phyloP scores from a whole-genome alignment of 1,140 invertebrate species.

The Drosophila truncata region DNA sequence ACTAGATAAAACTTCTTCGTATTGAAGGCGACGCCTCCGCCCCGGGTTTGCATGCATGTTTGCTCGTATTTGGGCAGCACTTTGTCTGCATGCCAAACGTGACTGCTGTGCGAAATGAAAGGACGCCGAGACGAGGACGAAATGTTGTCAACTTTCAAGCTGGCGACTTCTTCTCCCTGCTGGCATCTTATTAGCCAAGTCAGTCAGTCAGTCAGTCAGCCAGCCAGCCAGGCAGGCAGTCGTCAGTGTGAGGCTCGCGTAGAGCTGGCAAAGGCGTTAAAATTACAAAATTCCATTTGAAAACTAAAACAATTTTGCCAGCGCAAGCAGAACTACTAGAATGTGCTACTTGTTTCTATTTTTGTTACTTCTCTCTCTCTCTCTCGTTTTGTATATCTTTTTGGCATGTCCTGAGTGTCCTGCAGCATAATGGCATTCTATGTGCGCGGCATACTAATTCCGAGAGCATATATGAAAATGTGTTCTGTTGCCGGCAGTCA shows the following conservation, averaged over 20 bases:
- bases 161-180: conserved; percentile 4
- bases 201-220: conserved; percentile 7
- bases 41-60: conserved; percentile 40
- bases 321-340: conserved; percentile 51
- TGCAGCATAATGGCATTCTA: conserved; percentile 80
- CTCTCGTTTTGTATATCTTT: conserved; percentile 13
- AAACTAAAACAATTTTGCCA: conserved; percentile 80
- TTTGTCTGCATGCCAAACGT: conserved; percentile 68
- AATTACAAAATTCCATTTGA: conserved; percentile 84
- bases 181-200: conserved; percentile 50
- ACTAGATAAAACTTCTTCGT: conserved; percentile 38
- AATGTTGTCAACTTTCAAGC: conserved; percentile 52
- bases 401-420: conserved; percentile 69
- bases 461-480: conserved; percentile 36
- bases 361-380: conserved; percentile 8
- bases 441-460: conserved; percentile 81
- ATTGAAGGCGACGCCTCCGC: conserved; percentile 45
- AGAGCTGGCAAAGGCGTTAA: conserved; percentile 68
- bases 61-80: conserved; percentile 60
- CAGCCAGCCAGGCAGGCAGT: too few relatives aligned
- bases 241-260: conserved; percentile 6
- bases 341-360: conserved; percentile 50
- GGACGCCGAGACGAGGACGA: conserved; percentile 17
- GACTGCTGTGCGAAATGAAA: conserved; percentile 68
- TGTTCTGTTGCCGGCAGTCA: conserved; percentile 14